Base-by-base conservation (phyloP, 2,113 vertebrate genomes). In the Chionis minor region DNA sequence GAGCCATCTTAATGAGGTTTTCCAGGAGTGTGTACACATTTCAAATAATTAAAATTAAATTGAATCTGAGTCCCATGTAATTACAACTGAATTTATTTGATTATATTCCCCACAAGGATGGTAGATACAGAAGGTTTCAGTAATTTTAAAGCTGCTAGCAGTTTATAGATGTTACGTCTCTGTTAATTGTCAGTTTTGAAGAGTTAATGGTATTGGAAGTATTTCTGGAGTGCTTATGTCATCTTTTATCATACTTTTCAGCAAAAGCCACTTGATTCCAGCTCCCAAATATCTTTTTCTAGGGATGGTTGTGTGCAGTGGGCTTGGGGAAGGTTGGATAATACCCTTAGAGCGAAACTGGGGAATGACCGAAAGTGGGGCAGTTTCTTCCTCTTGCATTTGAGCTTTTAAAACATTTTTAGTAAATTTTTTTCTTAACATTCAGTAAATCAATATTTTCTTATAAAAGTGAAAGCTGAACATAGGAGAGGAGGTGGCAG, bases 11-110 rank as follows among this genome's bases (percentile, higher is more conserved):
- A 97, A 97, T 97, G 95, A 98, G 94, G 52, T 95, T 96, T 97
- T 95, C 80, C 95, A 96, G 96, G 94, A 96, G 90, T 88, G 95
- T 97, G 96, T 97, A 96, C 97, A 97, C 86, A 86, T 97, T 97
- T 96, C 97, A 97, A 97, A 97, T 97, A 98, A 97, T 98, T 97
- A 96, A 98, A 97, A 97, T 96, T 95, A 96, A 98, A 97, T 97
- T 96, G 90, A 96, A 97, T 97, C 95, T 88, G 90, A 94, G 51
- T 92, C 62, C 65, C 63, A 19, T 95, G 94, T 97, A 98, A 97
- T 98, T 98, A 97, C 94, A 95, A 52, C 52, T 14, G 4, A 92
- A 90, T 96, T 97, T 97, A 96, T 87, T 92, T 97, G 79, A 82
- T 97, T 97, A 92, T 94, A 58, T 90, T 97, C 55, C 85, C 93